Evolutionary conservation across 2,113 vertebrate genomes (phyloP), one percentile per base, ranked within the genome.

Genomic region (Eubucco bourcierii): DNA sequence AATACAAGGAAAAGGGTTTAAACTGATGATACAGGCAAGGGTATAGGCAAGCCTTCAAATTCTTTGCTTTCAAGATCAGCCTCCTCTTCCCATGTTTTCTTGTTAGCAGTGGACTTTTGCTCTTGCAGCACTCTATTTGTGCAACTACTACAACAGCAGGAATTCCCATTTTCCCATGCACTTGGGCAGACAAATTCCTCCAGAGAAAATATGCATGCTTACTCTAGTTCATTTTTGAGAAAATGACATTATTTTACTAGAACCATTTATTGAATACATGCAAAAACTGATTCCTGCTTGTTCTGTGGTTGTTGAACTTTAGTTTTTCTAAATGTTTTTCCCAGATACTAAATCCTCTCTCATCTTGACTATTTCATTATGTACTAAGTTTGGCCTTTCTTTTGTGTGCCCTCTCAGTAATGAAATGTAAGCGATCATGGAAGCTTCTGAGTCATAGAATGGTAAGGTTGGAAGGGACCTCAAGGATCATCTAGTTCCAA

Each of bases 101-200:
- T 31, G n/a, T 70, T 73, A 83, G 24, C 0, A 0, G 18, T 0
- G 0, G 27, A 27, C 60, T 91, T 73, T 66, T 66, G 28, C 52
- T 80, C 72, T 60, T 60, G 67, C 41, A 77, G 56, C 19, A 12
- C 31, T 67, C 60, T 61, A 59, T 85, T 79, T 66, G 27, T 66
- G 41, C 67, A 91, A 50, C 46, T 34, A 55, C 34, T 46, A 11
- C 21, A 72, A n/a, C 20, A 61, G 17, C 15, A 37, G 33, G 44
- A 55, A 15, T 39, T 81, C 88, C 50, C 80, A 4, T 50, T 90
- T 78, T 39, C 13, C 34, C 31, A 28, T 15, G 37, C 15, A 4
- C 41, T 20, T 80, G 50, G 64, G 20, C n/a, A 75, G 65, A 33
- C 29, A 15, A 46, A 58, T 37, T 84, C 2, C 37, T 53, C 41